Evolutionary conservation across 2,888 invertebrate genomes (phyloP), one percentile per base, ranked within the genome.

Genomic region (Corbicula japonica): DNA sequence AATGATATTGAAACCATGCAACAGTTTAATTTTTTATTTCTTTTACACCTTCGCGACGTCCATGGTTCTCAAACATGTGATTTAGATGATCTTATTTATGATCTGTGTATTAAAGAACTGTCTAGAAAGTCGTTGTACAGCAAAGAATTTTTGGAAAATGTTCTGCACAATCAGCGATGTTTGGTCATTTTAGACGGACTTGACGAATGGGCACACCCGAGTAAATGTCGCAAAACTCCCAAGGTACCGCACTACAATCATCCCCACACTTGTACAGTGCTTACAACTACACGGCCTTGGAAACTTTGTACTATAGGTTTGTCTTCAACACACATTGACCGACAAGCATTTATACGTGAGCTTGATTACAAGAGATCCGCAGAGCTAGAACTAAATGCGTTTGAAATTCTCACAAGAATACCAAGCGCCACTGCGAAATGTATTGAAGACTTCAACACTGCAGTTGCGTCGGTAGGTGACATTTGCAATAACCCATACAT

Each of bases 241-340:
- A 28, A 15, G 3, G 26, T 50, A 15, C 50, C 50, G 3, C 4
- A 2, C 23, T 10, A 28, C 5, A 15, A 50, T 50, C 50, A 15
- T 2, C 3, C 4, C 15, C 23, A 8, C 23, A 6, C 2, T 21
- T 50, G 28, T 21, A 50, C 50, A 23, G 28, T 50, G 6, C 23
- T 50, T 26, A 50, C 50, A 18, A 50, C 50, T 23, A 15, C 50
- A 50, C 6, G 50, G 28, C 50, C 50, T 23, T 50, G 50, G 50
- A 50, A 50, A n/a, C n/a, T n/a, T n/a, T n/a, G n/a, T n/a, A n/a
- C n/a, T n/a, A n/a, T n/a, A n/a, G n/a, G n/a, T n/a, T n/a, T n/a
- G n/a, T n/a, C n/a, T n/a, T n/a, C n/a, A n/a, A n/a, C n/a, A n/a
- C n/a, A n/a, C n/a, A n/a, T n/a, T n/a, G n/a, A n/a, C n/a, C n/a